A percentile compares a stretch with the other conserved stretches of the same genome.
These are phyloP conservation scores for Entosphenus tridentatus DNA, from an alignment of 2,113 vertebrate genomes.

Conservation along the genomic window DNA sequence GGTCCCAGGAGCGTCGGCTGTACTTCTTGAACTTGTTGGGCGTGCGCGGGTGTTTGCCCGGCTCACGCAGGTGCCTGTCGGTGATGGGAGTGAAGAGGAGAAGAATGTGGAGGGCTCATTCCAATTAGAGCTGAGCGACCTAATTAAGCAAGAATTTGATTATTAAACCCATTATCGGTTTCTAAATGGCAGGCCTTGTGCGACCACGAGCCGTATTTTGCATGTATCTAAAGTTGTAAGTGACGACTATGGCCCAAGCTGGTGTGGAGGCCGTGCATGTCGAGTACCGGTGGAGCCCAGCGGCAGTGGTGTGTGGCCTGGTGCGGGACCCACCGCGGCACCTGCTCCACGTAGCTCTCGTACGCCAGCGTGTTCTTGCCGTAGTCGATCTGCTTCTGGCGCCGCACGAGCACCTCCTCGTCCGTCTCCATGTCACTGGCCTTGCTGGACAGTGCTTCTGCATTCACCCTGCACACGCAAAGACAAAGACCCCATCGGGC, in stretches of 20 bases:
- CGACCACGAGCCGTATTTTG: neutral
- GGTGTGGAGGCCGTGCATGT: no score
- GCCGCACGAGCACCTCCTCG: constrained; percentile 25
- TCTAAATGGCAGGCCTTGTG: neutral
- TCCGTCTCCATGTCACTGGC: constrained; percentile 40
- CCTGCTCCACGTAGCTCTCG: constrained; percentile 38
- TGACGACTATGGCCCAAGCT: no score
- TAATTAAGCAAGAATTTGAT: no score
- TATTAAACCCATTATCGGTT: neutral
- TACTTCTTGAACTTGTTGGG: constrained; percentile 53
- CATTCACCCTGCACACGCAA: no score
- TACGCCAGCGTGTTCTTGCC: constrained; percentile 46
- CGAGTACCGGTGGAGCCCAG: no score
- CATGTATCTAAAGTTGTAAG: neutral
- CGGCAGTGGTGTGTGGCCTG: no score
- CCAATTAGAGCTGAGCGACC: no score
- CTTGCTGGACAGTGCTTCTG: no score
- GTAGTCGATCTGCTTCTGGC: constrained; percentile 55
- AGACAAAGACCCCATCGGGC: no score
- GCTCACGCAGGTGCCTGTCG: constrained; percentile 24
- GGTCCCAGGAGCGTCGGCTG: constrained; percentile 48
- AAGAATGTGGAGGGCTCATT: neutral
- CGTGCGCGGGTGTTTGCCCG: constrained; percentile 42
- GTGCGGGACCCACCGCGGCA: constrained; percentile 29
- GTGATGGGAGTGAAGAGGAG: neutral